Base-by-base conservation (phyloP, 2,113 vertebrate genomes). In the Ancistrus triradiatus region DNA sequence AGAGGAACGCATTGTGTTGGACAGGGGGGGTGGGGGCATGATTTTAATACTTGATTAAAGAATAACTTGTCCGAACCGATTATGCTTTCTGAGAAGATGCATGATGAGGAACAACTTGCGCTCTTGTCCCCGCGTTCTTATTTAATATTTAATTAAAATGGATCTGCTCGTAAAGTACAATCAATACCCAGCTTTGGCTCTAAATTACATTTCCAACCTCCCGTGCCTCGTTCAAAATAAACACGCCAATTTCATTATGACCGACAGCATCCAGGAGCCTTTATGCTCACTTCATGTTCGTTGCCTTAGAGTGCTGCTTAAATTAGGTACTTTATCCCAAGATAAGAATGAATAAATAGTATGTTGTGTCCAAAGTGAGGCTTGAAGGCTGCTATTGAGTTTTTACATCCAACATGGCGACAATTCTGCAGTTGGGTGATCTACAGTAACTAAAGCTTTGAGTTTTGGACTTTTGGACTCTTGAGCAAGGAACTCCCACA, bases 1-100 rank as follows among this genome's bases (percentile, higher is more conserved):
- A 91, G 89, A 89, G 89, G 91, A 95, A 85, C 81, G 77, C 93
- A 91, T 91, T 89, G 84, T 89, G 89, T 93, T 73, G 78, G 79
- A 77, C 70, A 59, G 68, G 57, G 42, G 56, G 78, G 79, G 77
- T 69, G 59, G 68, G 57, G 42, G 56, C 60, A 75, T 77, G 76
- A 79, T 85, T 85, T 82, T 78, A 77, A 83, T 80, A 77, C 74
- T 80, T 83, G 72, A 85, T 80, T 77, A 72, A 78, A 74, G 68
- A 57, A 69, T 57, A 73, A 68, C 74, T 63, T 81, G 77, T 78
- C 80, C 73, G 73, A 59, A 55, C 42, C 37, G 72, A 77, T 57
- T 73, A 50, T 57, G 28, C 63, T 66, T 64, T 72, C 59, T 37
- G 53, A 71, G 33, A 78, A 70, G 69, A 75, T 47, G 63, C 56